Evolutionary conservation across 2,888 invertebrate species (phyloP).

Genomic region (Lasioglossum morio): DNA sequence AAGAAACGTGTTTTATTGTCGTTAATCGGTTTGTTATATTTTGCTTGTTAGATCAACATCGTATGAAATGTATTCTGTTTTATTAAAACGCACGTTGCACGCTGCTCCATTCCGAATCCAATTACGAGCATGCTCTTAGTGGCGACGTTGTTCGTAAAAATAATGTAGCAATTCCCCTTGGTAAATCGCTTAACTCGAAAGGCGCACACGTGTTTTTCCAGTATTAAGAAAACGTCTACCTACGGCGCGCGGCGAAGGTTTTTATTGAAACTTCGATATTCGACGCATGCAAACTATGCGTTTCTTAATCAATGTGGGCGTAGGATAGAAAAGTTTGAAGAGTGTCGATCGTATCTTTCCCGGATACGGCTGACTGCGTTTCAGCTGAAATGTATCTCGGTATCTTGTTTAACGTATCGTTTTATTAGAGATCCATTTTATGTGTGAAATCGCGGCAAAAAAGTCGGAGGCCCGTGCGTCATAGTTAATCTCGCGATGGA

Average conservation of each 20-base stretch:
- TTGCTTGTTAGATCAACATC: too few relatives aligned
- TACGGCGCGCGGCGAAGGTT: not conserved
- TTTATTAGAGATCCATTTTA: not conserved
- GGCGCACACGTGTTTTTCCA: not conserved
- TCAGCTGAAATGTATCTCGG: not conserved
- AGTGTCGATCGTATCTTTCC: slow-evolving; percentile 9
- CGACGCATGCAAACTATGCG: not conserved
- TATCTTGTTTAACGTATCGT: not conserved
- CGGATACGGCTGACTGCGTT: slow-evolving; percentile 17
- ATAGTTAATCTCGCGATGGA: not conserved
- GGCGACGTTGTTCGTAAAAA: not conserved
- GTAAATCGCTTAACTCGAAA: not conserved
- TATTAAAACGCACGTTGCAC: not conserved
- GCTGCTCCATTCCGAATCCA: not conserved
- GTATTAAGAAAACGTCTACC: not conserved
- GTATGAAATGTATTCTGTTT: not conserved
- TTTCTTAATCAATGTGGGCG: slow-evolving; percentile 20
- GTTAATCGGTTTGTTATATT: too few relatives aligned
- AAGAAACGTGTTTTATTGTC: too few relatives aligned
- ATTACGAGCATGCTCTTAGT: not conserved
- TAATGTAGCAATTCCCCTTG: not conserved
- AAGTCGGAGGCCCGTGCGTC: not conserved
- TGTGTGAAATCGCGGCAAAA: not conserved
- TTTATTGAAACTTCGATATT: not conserved
- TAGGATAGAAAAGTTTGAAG: slow-evolving; percentile 15